These are phyloP conservation scores for Casuarius casuarius DNA, from an alignment of 2,113 vertebrate genomes.

Conservation along the genomic window DNA sequence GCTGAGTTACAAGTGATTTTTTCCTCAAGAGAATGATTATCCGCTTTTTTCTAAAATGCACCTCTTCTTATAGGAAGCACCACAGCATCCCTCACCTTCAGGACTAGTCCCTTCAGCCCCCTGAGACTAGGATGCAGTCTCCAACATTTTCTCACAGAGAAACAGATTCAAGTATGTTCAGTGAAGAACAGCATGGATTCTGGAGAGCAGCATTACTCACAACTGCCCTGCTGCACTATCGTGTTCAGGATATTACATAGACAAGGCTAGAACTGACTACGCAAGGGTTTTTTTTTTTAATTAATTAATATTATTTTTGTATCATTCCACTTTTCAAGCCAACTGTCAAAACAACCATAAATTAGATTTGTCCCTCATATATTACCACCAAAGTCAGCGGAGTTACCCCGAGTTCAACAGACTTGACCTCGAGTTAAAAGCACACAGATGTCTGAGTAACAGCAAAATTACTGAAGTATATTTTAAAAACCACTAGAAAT, in stretches of 20 bases:
- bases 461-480: constrained; percentile 35
- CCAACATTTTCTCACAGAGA: background rate
- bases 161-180: background rate
- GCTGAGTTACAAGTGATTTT: background rate
- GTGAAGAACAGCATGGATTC: background rate
- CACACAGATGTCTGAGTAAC: constrained; percentile 31
- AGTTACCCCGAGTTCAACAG: background rate
- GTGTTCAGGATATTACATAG: background rate
- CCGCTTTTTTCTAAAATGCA: background rate
- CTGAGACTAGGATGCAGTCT: background rate
- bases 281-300: background rate
- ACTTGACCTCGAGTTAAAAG: background rate
- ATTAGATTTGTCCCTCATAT: background rate
- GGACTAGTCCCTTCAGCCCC: background rate
- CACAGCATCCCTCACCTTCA: background rate
- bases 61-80: background rate
- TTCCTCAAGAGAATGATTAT: background rate
- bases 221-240: accelerated
- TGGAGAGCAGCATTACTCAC: background rate
- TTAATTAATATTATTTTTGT: background rate
- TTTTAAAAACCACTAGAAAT: constrained; percentile 43
- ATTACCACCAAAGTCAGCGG: background rate
- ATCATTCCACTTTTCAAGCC: background rate
- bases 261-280: background rate
- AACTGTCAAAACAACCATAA: background rate